Percentiles rank a stretch among this genome's conserved stretches.
These are phyloP conservation scores for Ardeotis arabs DNA, from an alignment of 2,113 vertebrate species.

Conservation along the genomic window DNA sequence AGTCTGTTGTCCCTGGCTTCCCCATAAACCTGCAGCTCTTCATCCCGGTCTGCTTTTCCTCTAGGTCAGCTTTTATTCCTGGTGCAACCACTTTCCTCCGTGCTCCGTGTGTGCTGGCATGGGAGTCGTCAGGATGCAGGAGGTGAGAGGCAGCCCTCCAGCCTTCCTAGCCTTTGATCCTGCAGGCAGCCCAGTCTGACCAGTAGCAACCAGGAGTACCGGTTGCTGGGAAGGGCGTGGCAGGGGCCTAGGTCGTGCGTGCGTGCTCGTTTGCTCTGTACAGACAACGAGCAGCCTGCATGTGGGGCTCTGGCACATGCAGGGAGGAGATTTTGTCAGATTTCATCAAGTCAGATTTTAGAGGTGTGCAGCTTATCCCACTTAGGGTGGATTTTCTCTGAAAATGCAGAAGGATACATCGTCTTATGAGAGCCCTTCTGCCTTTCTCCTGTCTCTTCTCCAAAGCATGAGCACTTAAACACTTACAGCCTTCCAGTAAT, in stretches of 20 bases:
- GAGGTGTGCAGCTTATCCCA: not conserved
- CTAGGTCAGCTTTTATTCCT: not conserved
- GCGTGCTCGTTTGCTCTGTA: not conserved
- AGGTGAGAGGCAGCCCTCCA: not conserved
- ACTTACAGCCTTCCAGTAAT: not conserved
- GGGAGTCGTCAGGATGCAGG: not conserved
- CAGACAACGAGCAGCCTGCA: not conserved
- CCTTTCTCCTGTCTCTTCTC: not conserved
- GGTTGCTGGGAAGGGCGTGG: not conserved
- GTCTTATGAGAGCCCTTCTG: not conserved
- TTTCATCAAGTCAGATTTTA: not conserved
- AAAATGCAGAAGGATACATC: not conserved
- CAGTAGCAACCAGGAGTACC: not conserved
- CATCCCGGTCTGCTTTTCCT: not conserved
- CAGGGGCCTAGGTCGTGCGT: not conserved
- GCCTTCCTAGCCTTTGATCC: not conserved
- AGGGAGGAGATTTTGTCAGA: not conserved
- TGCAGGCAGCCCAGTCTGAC: not conserved
- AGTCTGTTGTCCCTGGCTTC: not conserved
- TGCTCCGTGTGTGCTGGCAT: not conserved
- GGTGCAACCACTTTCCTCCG: fast-evolving
- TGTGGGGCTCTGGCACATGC: not conserved
- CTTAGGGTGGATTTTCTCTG: not conserved
- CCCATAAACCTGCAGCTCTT: not conserved
- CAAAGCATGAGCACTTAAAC: not conserved